These are phyloP conservation scores for Lycocerus yunnanus DNA, from an alignment of 2,888 invertebrate genomes.

Conservation along the genomic window DNA sequence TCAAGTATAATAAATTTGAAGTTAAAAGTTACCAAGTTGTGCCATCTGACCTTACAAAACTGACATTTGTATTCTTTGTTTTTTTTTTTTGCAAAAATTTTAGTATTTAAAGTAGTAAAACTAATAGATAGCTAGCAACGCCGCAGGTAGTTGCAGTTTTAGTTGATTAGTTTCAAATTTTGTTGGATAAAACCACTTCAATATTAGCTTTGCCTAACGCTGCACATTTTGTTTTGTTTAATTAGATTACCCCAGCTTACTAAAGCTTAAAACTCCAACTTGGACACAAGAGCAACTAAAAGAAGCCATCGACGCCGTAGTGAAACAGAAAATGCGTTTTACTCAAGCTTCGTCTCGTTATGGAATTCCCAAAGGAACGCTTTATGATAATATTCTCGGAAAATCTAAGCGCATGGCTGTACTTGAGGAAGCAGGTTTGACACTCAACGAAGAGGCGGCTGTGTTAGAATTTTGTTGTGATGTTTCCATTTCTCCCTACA, in stretches of 20 bases:
- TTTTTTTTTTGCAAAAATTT: not conserved
- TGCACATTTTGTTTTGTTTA: conserved; percentile 41
- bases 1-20: not conserved
- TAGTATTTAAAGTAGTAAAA: conserved; percentile 4
- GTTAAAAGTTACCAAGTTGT: not conserved
- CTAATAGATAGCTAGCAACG: not conserved
- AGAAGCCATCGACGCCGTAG: conserved; percentile 76
- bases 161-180: conserved; percentile 1
- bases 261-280: conserved; percentile 75
- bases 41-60: not conserved
- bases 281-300: conserved; percentile 77
- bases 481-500: conserved; percentile 70
- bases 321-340: conserved; percentile 76
- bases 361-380: conserved; percentile 76
- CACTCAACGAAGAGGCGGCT: conserved; percentile 64
- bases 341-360: conserved; percentile 74
- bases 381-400: conserved; percentile 78
- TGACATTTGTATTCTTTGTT: not conserved
- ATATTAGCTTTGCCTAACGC: conserved; percentile 16
- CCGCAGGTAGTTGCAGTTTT: not conserved
- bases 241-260: conserved; percentile 65
- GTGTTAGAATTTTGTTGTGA: conserved; percentile 77
- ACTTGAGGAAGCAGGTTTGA: conserved; percentile 69
- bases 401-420: conserved; percentile 79
- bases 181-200: conserved; percentile 1